Conservation (phyloP, 2,797 vertebrate species). For the Xerus rutilus region DNA sequence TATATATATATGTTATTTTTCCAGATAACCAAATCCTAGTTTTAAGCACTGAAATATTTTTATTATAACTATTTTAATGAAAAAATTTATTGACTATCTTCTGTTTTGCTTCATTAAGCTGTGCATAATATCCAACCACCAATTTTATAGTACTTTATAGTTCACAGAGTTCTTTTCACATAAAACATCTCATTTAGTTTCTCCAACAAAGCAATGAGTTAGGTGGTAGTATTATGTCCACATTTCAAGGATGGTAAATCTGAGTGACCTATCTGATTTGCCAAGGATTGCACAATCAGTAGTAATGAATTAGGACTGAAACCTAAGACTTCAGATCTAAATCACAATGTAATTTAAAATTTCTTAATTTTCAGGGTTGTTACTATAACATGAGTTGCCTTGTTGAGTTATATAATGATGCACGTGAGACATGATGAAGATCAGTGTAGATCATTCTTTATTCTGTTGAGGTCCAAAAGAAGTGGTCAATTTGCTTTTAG, state of each 20-base stretch:
- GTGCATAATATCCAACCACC: conserved; percentile 65
- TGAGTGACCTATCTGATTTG: conserved; percentile 57
- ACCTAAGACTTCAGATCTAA: neutral
- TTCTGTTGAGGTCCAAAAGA: conserved; percentile 14
- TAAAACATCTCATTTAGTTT: conserved; percentile 69
- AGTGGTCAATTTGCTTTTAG: conserved; percentile 42
- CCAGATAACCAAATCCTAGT: conserved; percentile 33
- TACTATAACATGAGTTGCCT: neutral
- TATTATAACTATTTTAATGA: conserved; percentile 58
- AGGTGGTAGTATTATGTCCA: conserved; percentile 11
- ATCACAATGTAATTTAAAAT: neutral
- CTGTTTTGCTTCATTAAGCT: conserved; percentile 71
- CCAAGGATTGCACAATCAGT: neutral
- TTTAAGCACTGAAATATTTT: conserved; percentile 56
- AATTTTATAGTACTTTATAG: conserved; percentile 67
- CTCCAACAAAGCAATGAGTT: conserved; percentile 63
- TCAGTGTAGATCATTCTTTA: neutral
- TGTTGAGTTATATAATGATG: neutral
- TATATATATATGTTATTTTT: conserved; percentile 54
- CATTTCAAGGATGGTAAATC: conserved; percentile 60
- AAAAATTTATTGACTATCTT: conserved; percentile 61
- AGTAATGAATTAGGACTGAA: conserved; percentile 22
- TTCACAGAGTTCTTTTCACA: conserved; percentile 58
- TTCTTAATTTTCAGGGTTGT: neutral
- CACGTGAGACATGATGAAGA: neutral